Base-by-base conservation (phyloP, 2,888 invertebrate species). In the Amaurobius ferox region DNA sequence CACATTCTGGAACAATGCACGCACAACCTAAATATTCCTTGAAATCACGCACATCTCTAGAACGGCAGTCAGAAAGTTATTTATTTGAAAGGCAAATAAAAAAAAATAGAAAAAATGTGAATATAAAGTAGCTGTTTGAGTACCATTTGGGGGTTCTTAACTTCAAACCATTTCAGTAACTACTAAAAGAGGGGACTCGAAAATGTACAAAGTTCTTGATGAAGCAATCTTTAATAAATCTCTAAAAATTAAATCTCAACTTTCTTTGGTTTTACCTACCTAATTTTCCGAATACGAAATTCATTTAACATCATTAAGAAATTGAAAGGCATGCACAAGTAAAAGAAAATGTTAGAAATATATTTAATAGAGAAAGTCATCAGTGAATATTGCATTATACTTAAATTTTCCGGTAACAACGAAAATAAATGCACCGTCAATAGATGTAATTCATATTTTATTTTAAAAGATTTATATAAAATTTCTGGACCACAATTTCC, bases 11-110 rank as follows among this genome's bases (percentile, higher is more conserved):
- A 19, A 71, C n/a, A 72, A 29, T 19, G 73, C 80, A 80, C 80
- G 80, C 80, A 73, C 73, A 73, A 55, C 32, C 30, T 48, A 80
- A 80, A 80, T 80, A 73, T 80, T 73, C 67, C 67, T 73, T 68
- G 55, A 64, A n/a, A 67, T 67, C 80, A 73, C 67, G 80, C 73
- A 73, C 67, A 67, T 67, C 73, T 72, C 68, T 73, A 13, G 39
- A 68, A 70, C 55, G n/a, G 61, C 79, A 72, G 48, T 72, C 72
- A 73, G 39, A 72, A 80, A 80, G 80, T 80, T 80, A 73, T 73
- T 80, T 80, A 80, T 80, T 72, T 80, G 66, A 48, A 28, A 78
- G 23, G 68, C 39, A 9, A 66, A n/a, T n/a, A 64, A 62, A 73
- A 64, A 23, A 66, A 48, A 48, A 29, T 3, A 0, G 30, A 40